Conservation (phyloP, 2,113 vertebrate species). For the Ailurus styani region DNA sequence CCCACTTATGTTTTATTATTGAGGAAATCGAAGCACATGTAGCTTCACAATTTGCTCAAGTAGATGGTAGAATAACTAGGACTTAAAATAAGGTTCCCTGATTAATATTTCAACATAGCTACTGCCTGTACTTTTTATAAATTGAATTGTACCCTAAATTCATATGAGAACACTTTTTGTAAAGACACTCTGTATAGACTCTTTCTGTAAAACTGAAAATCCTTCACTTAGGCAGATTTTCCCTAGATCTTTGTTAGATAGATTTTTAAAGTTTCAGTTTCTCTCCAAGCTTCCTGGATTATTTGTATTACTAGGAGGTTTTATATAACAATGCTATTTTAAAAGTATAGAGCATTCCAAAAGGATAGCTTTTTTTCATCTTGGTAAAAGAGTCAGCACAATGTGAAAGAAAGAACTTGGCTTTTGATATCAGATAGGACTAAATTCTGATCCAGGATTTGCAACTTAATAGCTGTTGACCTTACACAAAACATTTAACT, state of each 20-base stretch:
- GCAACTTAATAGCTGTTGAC: neutral
- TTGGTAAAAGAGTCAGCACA: neutral
- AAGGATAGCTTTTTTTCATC: neutral
- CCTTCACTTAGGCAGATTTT: neutral
- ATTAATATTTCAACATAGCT: neutral
- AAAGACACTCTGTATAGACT: neutral
- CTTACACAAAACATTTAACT: neutral
- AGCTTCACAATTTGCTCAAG: neutral
- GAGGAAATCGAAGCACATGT: neutral
- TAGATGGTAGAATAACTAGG: neutral
- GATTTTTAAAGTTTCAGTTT: constrained; percentile 2
- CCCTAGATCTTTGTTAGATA: neutral
- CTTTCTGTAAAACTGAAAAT: constrained; percentile 3
- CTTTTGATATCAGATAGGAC: neutral
- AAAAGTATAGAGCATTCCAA: neutral
- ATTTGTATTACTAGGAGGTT: neutral
- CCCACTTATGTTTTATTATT: neutral
- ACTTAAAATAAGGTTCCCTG: neutral
- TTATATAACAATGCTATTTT: neutral
- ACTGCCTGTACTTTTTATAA: neutral
- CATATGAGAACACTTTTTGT: neutral
- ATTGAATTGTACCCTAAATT: constrained; percentile 5
- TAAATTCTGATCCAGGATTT: neutral
- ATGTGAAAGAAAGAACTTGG: neutral
- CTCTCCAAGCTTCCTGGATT: neutral